Conservation (phyloP, 2,797 vertebrate species). For the Squalus acanthias region DNA sequence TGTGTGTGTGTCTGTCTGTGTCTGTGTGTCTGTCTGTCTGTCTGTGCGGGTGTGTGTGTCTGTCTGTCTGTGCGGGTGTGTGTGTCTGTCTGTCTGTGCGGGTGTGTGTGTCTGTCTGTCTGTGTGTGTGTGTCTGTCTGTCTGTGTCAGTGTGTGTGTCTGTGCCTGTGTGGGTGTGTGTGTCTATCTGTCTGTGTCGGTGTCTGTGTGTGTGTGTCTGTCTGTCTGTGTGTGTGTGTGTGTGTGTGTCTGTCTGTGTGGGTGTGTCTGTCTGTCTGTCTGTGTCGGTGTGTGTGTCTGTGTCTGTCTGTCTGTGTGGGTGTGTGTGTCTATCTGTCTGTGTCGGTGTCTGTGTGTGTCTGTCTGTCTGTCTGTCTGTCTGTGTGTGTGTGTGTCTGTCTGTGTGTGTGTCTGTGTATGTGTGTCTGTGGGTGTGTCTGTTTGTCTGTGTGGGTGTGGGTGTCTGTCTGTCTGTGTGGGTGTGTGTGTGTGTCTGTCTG, state of each 20-base stretch:
- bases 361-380: background rate
- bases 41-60: too few relatives aligned
- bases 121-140: too few relatives aligned
- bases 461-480: background rate
- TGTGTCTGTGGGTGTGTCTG: background rate
- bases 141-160: too few relatives aligned
- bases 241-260: too few relatives aligned
- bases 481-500: too few relatives aligned
- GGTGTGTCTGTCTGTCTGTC: too few relatives aligned
- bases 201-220: background rate
- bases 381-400: background rate
- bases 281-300: background rate
- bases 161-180: too few relatives aligned
- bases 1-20: background rate
- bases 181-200: too few relatives aligned
- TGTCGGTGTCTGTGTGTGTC: background rate
- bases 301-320: too few relatives aligned
- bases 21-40: background rate
- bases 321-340: too few relatives aligned
- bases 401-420: background rate
- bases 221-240: background rate
- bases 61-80: background rate
- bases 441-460: too few relatives aligned
- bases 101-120: background rate
- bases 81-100: background rate